Conservation (phyloP, 2,797 vertebrate genomes). For the Sebastes jordani region DNA sequence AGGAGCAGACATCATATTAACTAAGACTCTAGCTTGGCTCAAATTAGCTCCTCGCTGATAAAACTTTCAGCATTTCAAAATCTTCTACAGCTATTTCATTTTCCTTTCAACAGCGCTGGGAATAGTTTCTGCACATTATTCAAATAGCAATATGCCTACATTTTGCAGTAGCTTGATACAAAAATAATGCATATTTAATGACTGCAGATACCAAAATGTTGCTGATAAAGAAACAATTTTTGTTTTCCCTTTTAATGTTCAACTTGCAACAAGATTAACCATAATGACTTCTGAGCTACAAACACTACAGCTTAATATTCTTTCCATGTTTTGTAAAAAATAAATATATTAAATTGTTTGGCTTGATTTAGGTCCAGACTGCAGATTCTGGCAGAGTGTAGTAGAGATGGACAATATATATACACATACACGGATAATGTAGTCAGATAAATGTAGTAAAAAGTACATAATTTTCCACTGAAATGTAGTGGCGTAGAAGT, state of each 20-base stretch:
- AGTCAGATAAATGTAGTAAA: not conserved
- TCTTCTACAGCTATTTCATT: not conserved
- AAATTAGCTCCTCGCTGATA: constrained; percentile 5
- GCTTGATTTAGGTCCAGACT: not conserved
- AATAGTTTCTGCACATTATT: not conserved
- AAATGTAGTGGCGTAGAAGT: not conserved
- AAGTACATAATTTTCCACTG: not conserved
- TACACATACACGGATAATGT: too few relatives aligned
- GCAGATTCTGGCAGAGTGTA: not conserved
- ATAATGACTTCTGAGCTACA: not conserved
- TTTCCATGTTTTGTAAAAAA: not conserved
- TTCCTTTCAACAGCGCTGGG: not conserved
- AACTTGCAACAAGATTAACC: not conserved
- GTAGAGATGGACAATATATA: not conserved
- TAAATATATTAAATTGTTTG: not conserved
- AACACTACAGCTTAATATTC: not conserved
- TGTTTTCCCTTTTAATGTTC: not conserved
- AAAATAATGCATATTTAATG: constrained; percentile 32
- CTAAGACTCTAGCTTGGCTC: constrained; percentile 1
- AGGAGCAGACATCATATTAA: constrained; percentile 35
- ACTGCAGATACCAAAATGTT: not conserved
- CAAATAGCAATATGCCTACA: not conserved
- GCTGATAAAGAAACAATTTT: not conserved
- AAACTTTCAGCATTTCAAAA: constrained; percentile 24
- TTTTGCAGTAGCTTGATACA: not conserved